These are phyloP conservation scores for Eubasilissa regina DNA, from an alignment of 1,140 invertebrate genomes.

Conservation along the genomic window DNA sequence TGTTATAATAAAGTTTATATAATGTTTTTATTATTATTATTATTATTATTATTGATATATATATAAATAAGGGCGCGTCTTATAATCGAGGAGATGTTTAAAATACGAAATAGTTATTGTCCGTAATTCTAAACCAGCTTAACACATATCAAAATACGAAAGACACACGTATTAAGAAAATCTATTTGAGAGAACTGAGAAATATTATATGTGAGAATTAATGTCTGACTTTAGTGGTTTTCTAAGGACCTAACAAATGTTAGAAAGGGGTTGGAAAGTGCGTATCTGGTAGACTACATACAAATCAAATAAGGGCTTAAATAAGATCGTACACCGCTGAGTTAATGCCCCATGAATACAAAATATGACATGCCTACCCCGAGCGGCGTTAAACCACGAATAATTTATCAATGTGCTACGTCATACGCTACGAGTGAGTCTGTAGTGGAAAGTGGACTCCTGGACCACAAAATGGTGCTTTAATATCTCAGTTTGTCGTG, in stretches of 20 bases:
- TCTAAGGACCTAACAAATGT: conserved; percentile 29
- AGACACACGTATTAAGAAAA: too few species aligned
- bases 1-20: too few species aligned
- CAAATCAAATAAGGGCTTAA: conserved; percentile 44
- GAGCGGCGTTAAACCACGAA: conserved; percentile 46
- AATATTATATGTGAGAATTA: conserved; percentile 3
- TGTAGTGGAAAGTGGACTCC: not conserved
- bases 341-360: conserved; percentile 52
- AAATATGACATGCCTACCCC: conserved; percentile 45
- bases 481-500: not conserved
- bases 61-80: too few species aligned
- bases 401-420: conserved; percentile 37
- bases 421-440: not conserved
- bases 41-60: too few species aligned
- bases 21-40: too few species aligned
- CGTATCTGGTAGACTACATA: conserved; percentile 27
- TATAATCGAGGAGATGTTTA: too few species aligned
- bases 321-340: conserved; percentile 41
- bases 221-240: conserved; percentile 18
- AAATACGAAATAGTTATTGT: too few species aligned
- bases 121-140: too few species aligned
- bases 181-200: not conserved
- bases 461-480: conserved; percentile 8
- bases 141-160: too few species aligned
- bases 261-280: conserved; percentile 1